A percentile compares a stretch with the other conserved stretches of the same genome.
These are phyloP conservation scores for Notechis scutatus DNA, from an alignment of 2,113 vertebrate genomes.

Conservation along the genomic window DNA sequence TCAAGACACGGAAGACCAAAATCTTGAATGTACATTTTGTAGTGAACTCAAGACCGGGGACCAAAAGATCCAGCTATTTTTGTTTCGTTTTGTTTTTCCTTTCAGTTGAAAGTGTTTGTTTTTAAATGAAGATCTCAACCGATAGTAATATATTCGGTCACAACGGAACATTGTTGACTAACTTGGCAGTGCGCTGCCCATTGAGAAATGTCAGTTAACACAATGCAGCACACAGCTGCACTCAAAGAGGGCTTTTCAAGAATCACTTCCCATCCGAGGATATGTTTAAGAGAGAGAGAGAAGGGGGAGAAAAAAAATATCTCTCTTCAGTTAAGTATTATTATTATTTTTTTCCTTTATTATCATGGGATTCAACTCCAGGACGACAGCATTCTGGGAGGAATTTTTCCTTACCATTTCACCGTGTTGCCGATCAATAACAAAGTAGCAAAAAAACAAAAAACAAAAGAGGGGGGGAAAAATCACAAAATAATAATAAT, in stretches of 20 bases:
- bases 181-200: conserved; percentile 37
- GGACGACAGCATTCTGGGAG: conserved; percentile 67
- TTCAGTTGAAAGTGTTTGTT: conserved; percentile 16
- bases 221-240: conserved; percentile 59
- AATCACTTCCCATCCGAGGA: conserved; percentile 59
- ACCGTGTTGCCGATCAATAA: conserved; percentile 81
- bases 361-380: conserved; percentile 70
- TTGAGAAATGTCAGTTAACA: conserved; percentile 54
- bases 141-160: conserved; percentile 55
- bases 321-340: conserved; percentile 63
- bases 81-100: background rate
- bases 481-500: conserved; percentile 63
- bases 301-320: background rate
- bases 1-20: conserved; percentile 74
- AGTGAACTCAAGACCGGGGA: conserved; percentile 82
- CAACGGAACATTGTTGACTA: conserved; percentile 33
- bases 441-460: conserved; percentile 76
- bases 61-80: conserved; percentile 72
- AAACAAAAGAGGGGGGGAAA: conserved; percentile 29
- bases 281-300: conserved; percentile 47
- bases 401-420: conserved; percentile 76
- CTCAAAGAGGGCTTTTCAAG: conserved; percentile 61
- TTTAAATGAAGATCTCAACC: conserved; percentile 68
- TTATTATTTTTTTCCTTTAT: conserved; percentile 52
- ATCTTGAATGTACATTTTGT: conserved; percentile 93